Evolutionary conservation across 2,797 vertebrate genomes (phyloP).

Genomic region (Anomalospiza imberbis): DNA sequence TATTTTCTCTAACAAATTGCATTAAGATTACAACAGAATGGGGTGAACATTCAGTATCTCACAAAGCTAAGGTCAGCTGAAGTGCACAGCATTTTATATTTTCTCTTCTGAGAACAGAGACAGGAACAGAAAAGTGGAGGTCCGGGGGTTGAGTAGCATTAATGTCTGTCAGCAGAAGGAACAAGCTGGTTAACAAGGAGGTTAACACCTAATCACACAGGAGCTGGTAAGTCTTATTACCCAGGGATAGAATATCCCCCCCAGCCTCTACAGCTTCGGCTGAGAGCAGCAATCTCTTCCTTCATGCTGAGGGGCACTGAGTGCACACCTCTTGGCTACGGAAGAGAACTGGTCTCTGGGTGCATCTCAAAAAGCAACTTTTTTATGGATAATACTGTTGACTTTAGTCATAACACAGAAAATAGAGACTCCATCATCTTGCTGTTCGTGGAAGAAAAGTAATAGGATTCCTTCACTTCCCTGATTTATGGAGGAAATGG

Average conservation of each 20-base stretch:
- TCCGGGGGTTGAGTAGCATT: background rate
- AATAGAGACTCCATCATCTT: background rate
- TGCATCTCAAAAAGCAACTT: background rate
- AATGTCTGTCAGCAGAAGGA: conserved; percentile 21
- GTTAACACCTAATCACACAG: background rate
- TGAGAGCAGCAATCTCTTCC: background rate
- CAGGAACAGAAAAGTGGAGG: conserved; percentile 32
- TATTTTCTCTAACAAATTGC: conserved; percentile 21
- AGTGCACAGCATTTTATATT: conserved; percentile 17
- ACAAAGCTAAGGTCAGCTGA: conserved; percentile 38
- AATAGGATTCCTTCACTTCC: background rate
- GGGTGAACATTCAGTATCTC: background rate
- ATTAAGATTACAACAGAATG: conserved; percentile 6
- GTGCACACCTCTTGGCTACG: background rate
- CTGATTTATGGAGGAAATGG: background rate
- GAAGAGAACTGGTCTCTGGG: background rate
- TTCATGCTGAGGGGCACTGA: background rate
- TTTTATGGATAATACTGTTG: background rate
- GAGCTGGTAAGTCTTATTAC: background rate
- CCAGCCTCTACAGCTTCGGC: background rate
- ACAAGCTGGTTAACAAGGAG: background rate
- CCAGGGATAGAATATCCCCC: background rate
- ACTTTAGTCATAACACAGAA: background rate
- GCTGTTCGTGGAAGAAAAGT: background rate
- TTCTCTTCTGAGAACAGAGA: conserved; percentile 19